These are phyloP conservation scores for Barnardius zonarius DNA, from an alignment of 2,113 vertebrate genomes.

Conservation along the genomic window DNA sequence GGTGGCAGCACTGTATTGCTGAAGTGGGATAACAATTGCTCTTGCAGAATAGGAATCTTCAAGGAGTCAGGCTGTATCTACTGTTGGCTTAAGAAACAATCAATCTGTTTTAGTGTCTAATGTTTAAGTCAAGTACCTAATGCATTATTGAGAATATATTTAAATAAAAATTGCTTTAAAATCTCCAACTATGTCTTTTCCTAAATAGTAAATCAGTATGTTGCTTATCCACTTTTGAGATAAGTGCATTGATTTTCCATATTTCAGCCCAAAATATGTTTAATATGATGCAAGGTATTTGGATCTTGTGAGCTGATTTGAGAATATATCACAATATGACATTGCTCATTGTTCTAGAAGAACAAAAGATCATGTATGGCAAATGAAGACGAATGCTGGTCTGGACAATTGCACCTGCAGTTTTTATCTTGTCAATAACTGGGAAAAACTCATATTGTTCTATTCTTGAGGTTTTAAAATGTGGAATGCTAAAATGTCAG, in stretches of 20 bases:
- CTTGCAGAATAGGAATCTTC: neutral
- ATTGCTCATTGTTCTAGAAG: neutral
- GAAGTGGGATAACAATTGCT: neutral
- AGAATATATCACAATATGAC: neutral
- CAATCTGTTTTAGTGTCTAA: neutral
- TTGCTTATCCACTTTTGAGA: neutral
- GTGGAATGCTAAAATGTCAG: neutral
- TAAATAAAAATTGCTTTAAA: conserved; percentile 1
- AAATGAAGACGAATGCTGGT: neutral
- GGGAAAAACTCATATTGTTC: neutral
- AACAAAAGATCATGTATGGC: neutral
- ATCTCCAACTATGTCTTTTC: neutral
- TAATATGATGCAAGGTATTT: neutral
- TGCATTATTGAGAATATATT: neutral
- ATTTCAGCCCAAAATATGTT: neutral
- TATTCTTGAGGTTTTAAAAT: neutral
- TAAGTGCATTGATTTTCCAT: neutral
- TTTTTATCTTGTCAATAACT: neutral
- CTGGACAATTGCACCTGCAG: neutral
- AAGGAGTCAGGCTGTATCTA: neutral
- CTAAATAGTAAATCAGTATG: neutral
- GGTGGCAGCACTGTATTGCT: conserved; percentile 63
- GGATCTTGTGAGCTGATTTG: neutral
- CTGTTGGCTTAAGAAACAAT: neutral
- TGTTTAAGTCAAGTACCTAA: neutral